These are phyloP conservation scores for Lordiphosa stackelbergi DNA, from an alignment of 1,140 invertebrate genomes.

Conservation along the genomic window DNA sequence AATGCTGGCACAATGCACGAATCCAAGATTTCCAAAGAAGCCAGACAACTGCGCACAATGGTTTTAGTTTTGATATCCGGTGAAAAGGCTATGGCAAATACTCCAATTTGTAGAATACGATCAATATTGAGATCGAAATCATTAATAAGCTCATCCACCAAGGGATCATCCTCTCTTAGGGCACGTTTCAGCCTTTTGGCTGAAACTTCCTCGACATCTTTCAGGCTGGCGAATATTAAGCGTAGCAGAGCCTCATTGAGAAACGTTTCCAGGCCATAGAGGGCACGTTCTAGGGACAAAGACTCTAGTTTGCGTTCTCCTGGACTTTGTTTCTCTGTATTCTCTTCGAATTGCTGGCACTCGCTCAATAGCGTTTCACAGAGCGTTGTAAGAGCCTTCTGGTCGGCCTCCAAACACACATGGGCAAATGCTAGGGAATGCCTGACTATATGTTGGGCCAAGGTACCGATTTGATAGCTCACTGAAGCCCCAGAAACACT, in stretches of 20 bases:
- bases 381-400: slow-evolving; percentile 53
- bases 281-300: slow-evolving; percentile 47
- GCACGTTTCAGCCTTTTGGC: slow-evolving; percentile 30
- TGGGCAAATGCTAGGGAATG: slow-evolving; percentile 74
- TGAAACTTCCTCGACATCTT: slow-evolving; percentile 45
- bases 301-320: slow-evolving; percentile 62
- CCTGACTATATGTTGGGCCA: slow-evolving; percentile 49
- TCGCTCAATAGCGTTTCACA: slow-evolving; percentile 64
- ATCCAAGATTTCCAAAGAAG: slow-evolving; percentile 66
- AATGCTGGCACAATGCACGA: slow-evolving; percentile 60
- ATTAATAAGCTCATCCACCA: slow-evolving; percentile 35
- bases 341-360: slow-evolving; percentile 46
- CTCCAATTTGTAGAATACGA: slow-evolving; percentile 67
- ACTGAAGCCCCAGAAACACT: background rate
- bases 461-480: slow-evolving; percentile 27
- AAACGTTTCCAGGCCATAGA: slow-evolving; percentile 56
- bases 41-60: slow-evolving; percentile 62
- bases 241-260: slow-evolving; percentile 64
- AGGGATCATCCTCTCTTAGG: slow-evolving; percentile 13
- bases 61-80: slow-evolving; percentile 61
- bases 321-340: slow-evolving; percentile 20
- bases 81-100: slow-evolving; percentile 66
- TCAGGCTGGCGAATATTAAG: slow-evolving; percentile 47
- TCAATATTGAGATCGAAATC: slow-evolving; percentile 67
- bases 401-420: slow-evolving; percentile 54